Evolutionary conservation across 2,797 vertebrate species (phyloP).

Genomic region (Astyanax mexicanus): DNA sequence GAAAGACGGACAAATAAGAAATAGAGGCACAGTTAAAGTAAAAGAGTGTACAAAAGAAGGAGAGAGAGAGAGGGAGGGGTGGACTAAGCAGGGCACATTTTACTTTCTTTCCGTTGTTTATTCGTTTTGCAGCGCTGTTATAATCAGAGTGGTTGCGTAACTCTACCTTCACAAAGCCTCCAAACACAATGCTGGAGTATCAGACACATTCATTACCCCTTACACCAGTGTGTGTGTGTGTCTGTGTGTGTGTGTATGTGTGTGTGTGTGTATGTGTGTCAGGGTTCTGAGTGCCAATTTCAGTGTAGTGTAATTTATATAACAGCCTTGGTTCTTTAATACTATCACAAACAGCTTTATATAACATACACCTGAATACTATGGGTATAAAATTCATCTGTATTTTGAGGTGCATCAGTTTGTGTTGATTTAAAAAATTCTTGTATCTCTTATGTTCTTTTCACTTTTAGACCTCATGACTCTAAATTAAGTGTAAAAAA

Average conservation of each 20-base stretch:
- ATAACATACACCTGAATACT: too few relatives aligned
- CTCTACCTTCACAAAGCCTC: slow-evolving; percentile 11
- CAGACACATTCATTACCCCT: slow-evolving; percentile 8
- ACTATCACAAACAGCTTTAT: too few relatives aligned
- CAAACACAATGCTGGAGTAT: slow-evolving; percentile 16
- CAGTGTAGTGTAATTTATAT: too few relatives aligned
- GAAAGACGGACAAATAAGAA: too few relatives aligned
- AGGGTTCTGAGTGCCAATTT: neutral
- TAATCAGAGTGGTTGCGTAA: slow-evolving; percentile 23
- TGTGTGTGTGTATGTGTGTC: neutral
- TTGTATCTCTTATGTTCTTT: too few relatives aligned
- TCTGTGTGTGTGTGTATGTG: neutral
- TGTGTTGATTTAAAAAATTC: too few relatives aligned
- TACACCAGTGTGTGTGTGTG: neutral
- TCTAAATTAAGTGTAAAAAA: too few relatives aligned
- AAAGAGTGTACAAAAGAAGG: neutral
- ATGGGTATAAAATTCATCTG: too few relatives aligned
- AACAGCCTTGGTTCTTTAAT: too few relatives aligned
- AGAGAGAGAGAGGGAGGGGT: neutral
- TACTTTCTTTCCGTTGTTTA: slow-evolving; percentile 20
- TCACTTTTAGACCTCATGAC: too few relatives aligned
- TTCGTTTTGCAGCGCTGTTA: slow-evolving; percentile 2
- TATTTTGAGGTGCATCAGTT: too few relatives aligned
- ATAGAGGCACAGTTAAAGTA: too few relatives aligned
- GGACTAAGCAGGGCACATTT: neutral